Conservation (phyloP, 2,113 vertebrate species). For the Elgaria multicarinata region DNA sequence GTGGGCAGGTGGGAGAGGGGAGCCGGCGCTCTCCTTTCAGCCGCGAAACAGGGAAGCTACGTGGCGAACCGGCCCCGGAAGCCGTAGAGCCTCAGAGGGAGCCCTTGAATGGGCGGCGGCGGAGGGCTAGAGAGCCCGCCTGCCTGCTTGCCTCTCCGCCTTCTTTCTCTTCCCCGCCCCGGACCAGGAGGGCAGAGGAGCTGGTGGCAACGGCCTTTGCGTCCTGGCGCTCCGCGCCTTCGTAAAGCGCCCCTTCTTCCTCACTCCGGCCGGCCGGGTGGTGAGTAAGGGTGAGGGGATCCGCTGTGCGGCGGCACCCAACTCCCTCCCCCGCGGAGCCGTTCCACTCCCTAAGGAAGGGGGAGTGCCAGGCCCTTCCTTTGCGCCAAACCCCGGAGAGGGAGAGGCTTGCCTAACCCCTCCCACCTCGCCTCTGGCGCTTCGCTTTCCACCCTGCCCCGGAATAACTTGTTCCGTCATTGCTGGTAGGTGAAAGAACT, state of each 20-base stretch:
- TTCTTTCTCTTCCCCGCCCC: not conserved
- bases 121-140: no score
- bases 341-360: not conserved
- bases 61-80: not conserved
- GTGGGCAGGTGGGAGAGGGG: no score
- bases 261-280: not conserved
- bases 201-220: not conserved
- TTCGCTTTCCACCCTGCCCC: not conserved
- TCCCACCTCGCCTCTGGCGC: not conserved
- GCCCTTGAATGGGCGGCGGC: not conserved
- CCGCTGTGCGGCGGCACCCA: not conserved
- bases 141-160: no score
- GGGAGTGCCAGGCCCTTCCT: not conserved
- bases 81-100: not conserved
- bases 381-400: not conserved
- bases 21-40: no score
- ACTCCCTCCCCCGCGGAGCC: not conserved
- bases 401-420: not conserved
- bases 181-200: not conserved
- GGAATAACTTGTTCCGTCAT: not conserved
- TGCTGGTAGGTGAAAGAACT: not conserved
- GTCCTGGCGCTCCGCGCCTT: not conserved
- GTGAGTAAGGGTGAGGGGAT: no score
- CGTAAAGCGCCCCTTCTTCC: no score
- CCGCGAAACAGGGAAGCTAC: no score